Conservation (phyloP, 1,140 invertebrate genomes). For the Caenorhabditis remanei region DNA sequence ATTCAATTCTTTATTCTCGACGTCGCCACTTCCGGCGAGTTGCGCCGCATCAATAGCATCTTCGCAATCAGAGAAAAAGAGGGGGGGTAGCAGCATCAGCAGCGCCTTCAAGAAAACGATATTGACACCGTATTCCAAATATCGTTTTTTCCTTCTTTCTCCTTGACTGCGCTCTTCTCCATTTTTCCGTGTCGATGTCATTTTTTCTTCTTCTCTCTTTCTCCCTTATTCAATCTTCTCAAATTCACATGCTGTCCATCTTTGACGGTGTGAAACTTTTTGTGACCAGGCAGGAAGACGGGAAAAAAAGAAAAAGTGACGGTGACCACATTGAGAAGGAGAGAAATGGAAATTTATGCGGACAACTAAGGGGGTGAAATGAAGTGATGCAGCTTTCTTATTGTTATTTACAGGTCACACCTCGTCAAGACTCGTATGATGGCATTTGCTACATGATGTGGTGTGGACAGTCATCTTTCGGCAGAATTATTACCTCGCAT, state of each 20-base stretch:
- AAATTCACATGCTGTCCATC: conserved; percentile 14
- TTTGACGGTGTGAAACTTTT: conserved; percentile 41
- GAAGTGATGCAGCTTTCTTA: conserved; percentile 22
- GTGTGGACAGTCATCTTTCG: conserved; percentile 75
- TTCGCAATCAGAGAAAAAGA: background rate
- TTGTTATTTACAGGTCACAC: conserved; percentile 72
- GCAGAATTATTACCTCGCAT: conserved; percentile 77
- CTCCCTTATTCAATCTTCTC: background rate
- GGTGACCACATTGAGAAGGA: background rate
- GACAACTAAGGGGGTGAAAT: background rate
- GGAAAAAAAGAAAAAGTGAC: background rate
- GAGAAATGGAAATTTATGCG: conserved; percentile 15
- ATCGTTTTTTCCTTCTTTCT: conserved; percentile 33
- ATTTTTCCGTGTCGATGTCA: background rate
- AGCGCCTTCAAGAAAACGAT: conserved; percentile 41
- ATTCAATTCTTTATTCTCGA: conserved; percentile 57
- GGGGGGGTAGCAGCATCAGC: background rate
- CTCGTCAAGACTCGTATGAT: conserved; percentile 76
- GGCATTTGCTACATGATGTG: conserved; percentile 78
- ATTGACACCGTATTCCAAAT: conserved; percentile 50
- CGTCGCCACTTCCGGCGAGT: conserved; percentile 11
- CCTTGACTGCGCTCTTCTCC: background rate
- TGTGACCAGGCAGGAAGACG: conserved; percentile 27
- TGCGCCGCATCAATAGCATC: conserved; percentile 16
- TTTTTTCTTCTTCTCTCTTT: background rate